These are phyloP conservation scores for Hypsopygia costalis DNA, from an alignment of 2,888 invertebrate species.

Conservation along the genomic window DNA sequence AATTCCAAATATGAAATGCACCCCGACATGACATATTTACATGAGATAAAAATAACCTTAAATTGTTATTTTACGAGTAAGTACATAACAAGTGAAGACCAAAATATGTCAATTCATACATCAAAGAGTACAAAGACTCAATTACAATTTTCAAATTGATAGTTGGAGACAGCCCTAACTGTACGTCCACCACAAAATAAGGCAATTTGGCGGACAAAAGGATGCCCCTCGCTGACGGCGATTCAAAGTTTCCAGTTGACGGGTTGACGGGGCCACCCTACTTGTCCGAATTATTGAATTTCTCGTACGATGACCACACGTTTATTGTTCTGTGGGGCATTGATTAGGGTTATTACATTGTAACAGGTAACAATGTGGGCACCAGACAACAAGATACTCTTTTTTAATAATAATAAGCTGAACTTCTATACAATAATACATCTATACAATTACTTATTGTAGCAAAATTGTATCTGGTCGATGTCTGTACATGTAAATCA, in stretches of 20 bases:
- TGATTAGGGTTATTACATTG: constrained; percentile 54
- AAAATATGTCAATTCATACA: constrained; percentile 46
- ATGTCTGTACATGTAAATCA: too few relatives aligned
- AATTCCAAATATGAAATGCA: too few relatives aligned
- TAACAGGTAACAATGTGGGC: constrained; percentile 35
- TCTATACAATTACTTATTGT: too few relatives aligned
- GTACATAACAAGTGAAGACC: too few relatives aligned
- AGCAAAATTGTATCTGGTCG: too few relatives aligned
- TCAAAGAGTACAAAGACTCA: constrained; percentile 67
- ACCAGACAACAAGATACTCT: too few relatives aligned
- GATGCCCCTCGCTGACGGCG: constrained; percentile 63
- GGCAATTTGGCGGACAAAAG: constrained; percentile 77
- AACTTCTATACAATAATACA: too few relatives aligned
- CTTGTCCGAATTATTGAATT: constrained; percentile 69
- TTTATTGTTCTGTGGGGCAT: constrained; percentile 59
- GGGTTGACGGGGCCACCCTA: constrained; percentile 45
- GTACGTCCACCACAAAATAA: constrained; percentile 58
- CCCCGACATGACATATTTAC: too few relatives aligned
- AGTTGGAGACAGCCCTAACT: constrained; percentile 71
- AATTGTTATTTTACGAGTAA: neutral
- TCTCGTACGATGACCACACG: constrained; percentile 67
- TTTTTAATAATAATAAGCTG: too few relatives aligned
- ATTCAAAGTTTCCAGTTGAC: constrained; percentile 71
- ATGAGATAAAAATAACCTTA: neutral
- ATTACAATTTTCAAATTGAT: constrained; percentile 65